Evolutionary conservation across 2,888 invertebrate genomes (phyloP).

Genomic region (Rotaria sp.): DNA sequence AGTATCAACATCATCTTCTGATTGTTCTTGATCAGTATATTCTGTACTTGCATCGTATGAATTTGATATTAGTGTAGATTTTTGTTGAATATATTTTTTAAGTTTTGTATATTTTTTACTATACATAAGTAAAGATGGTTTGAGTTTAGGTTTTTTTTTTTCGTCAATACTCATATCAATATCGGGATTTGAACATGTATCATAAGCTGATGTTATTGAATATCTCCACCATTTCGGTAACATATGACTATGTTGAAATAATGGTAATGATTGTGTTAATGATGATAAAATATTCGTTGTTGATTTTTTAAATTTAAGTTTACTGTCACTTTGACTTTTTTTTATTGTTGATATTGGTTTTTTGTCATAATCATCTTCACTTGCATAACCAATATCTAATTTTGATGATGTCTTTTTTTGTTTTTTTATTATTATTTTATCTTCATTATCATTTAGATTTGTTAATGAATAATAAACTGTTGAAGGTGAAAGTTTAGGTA

Average conservation of each 20-base stretch:
- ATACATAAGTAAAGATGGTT: constrained; percentile 14
- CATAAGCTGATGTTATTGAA: not conserved
- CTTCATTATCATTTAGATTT: not conserved
- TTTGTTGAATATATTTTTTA: not conserved
- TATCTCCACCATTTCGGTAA: not conserved
- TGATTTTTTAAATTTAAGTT: not conserved
- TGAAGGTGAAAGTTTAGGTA: not conserved
- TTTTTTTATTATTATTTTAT: not conserved
- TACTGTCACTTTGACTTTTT: not conserved
- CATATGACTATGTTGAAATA: not conserved
- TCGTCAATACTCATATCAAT: not conserved
- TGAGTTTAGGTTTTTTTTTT: not conserved
- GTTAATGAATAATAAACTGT: constrained; percentile 29
- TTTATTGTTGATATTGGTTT: not conserved
- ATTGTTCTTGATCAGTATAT: constrained; percentile 16
- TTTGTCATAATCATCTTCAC: constrained; percentile 1
- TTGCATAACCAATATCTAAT: constrained; percentile 29
- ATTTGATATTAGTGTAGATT: not conserved
- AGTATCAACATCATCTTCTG: not conserved
- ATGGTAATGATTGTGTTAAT: not conserved
- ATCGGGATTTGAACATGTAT: constrained; percentile 11
- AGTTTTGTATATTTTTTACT: constrained; percentile 1
- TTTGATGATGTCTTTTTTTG: not conserved
- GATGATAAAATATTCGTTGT: not conserved
- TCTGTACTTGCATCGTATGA: constrained; percentile 6